Base-by-base conservation (phyloP, 2,888 invertebrate genomes). In the Dasysyrphus albostriatus region DNA sequence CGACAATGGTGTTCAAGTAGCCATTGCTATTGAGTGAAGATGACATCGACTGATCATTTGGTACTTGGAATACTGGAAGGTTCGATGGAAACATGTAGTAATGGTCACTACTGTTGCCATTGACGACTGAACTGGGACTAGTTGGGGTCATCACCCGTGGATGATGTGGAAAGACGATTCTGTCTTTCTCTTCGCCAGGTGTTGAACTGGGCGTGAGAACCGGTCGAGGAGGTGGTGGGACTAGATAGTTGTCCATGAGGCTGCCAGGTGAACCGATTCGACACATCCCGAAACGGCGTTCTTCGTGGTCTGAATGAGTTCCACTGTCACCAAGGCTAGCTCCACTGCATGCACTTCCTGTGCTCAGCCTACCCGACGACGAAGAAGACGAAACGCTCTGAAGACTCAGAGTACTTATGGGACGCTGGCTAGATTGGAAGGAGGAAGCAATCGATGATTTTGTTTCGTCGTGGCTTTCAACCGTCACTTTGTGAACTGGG, bases 301-400 rank as follows among this genome's bases (percentile, higher is more conserved):
- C 97, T 88, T 97, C 97, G 73, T 95, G 95, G 91, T 97, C 97
- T 0, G 97, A 97, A 90, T 97, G 97, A 0, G 97, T 96, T 75
- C 97, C 97, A 90, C 96, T 97, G 89, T 97, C 97, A 0, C 96
- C 96, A 0, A 96, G 94, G 89, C 97, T 97, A 42, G 96, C 95
- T 4, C 96, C 96, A 89, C 97, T 97, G 88, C 94, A 94, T 29
- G 93, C 94, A 89, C 95, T 95, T 10, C 96, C 96, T 3, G 96
- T 97, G 90, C 97, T 97, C 91, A 97, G 94, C 12, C 97, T 94
- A 0, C 97, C 97, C 0, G 97, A 97, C 0, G 96, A 96, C 91
- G 92, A 93, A 91, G 93, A 93, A 93, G 95, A 95, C 19, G 95
- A 95, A 0, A 95, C 94, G 89, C 96, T 95, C 89, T 95, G 95